Evolutionary conservation across 2,888 invertebrate species (phyloP).

Genomic region (Panzeria rudis): DNA sequence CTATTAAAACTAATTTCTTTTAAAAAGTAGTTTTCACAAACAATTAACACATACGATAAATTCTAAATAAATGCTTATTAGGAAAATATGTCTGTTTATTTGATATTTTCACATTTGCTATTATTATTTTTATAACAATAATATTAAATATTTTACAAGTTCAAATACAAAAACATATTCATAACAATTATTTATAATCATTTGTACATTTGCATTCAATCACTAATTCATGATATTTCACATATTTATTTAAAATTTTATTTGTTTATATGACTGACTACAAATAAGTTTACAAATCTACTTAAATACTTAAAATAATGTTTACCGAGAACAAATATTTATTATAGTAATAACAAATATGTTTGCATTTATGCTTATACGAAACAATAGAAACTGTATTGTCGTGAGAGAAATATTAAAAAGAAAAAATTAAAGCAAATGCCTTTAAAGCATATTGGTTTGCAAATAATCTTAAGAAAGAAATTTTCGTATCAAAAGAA

Average conservation of each 20-base stretch:
- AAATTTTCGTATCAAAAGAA: neutral
- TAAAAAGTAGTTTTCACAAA: no score
- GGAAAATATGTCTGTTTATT: neutral
- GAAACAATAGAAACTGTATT: constrained; percentile 24
- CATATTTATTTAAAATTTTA: neutral
- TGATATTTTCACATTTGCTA: constrained; percentile 11
- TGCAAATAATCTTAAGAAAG: neutral
- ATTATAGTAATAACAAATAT: constrained; percentile 26
- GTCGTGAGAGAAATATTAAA: neutral
- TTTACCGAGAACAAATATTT: constrained; percentile 52
- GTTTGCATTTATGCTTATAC: constrained; percentile 20
- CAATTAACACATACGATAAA: neutral
- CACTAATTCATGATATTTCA: constrained; percentile 17
- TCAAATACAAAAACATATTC: constrained; percentile 33
- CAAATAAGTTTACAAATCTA: constrained; percentile 8
- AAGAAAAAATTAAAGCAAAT: neutral
- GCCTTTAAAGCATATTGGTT: neutral
- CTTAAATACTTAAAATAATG: constrained; percentile 16
- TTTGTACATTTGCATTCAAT: constrained; percentile 16
- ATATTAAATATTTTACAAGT: constrained; percentile 30
- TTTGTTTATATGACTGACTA: constrained; percentile 3
- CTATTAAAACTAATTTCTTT: no score
- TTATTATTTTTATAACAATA: constrained; percentile 45
- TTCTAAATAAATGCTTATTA: no score
- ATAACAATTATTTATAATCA: constrained; percentile 34